Conservation (phyloP, 2,797 vertebrate species). For the Iguana delicatissima region DNA sequence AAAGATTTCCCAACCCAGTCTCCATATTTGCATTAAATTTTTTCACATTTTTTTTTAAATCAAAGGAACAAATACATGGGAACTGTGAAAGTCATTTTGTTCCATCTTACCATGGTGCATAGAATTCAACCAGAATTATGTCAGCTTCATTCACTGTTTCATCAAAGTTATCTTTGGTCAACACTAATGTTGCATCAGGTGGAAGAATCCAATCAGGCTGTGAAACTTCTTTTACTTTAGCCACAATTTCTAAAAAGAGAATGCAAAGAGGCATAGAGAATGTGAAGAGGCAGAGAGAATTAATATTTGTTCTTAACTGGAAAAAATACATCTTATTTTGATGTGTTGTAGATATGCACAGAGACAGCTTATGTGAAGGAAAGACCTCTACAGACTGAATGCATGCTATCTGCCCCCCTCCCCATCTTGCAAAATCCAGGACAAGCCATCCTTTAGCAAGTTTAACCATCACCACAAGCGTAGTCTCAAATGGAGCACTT, state of each 20-base stretch:
- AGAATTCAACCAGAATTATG: constrained; percentile 98
- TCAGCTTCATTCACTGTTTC: constrained; percentile 89
- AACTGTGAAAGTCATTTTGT: accelerated
- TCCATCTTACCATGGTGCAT: constrained; percentile 93
- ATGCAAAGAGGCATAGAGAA: background rate
- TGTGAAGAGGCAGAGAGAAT: background rate
- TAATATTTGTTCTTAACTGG: background rate
- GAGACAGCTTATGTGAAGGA: background rate
- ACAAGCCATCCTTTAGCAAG: background rate
- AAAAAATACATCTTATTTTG: background rate
- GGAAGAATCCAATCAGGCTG: constrained; percentile 93
- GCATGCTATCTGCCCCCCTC: background rate
- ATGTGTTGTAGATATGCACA: background rate
- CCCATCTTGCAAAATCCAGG: background rate
- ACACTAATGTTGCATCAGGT: constrained; percentile 90
- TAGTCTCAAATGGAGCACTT: background rate
- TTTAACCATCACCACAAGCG: background rate
- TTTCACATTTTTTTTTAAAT: background rate
- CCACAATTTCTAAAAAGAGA: constrained; percentile 88
- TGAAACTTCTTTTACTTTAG: constrained; percentile 90
- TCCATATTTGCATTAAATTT: too few relatives aligned
- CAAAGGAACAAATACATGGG: background rate
- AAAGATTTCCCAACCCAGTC: too few relatives aligned
- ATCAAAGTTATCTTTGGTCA: constrained; percentile 95
- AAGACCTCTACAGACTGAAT: background rate